These are phyloP conservation scores for Hyalella azteca DNA, from an alignment of 2,888 invertebrate genomes.

Conservation along the genomic window DNA sequence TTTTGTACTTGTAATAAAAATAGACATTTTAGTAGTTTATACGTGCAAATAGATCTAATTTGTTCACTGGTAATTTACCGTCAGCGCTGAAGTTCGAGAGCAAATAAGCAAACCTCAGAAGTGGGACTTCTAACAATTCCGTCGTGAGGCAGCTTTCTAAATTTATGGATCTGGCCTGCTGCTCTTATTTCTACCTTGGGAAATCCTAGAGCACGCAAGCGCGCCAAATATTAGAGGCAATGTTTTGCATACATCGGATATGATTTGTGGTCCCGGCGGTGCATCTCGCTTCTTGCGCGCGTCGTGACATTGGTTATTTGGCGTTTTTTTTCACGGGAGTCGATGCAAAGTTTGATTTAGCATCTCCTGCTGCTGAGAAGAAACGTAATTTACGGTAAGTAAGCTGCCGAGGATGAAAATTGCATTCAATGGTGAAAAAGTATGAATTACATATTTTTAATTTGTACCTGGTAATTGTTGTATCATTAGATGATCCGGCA, in stretches of 20 bases:
- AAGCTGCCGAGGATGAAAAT: too few relatives aligned
- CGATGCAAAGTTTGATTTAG: too few relatives aligned
- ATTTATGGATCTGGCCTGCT: conserved; percentile 3
- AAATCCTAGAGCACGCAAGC: not conserved
- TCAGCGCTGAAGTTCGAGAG: not conserved
- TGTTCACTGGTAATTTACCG: not conserved
- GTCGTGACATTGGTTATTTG: too few relatives aligned
- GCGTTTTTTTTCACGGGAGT: too few relatives aligned
- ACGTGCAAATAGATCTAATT: not conserved
- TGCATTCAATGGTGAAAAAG: too few relatives aligned
- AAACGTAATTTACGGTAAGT: too few relatives aligned
- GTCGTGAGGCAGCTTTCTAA: conserved; percentile 6
- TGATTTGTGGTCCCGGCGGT: not conserved
- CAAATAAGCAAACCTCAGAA: not conserved
- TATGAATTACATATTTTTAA: too few relatives aligned
- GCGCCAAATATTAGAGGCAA: not conserved
- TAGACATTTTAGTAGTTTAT: not conserved
- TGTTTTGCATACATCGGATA: not conserved
- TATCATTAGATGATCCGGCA: too few relatives aligned
- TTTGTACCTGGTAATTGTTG: too few relatives aligned
- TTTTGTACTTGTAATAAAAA: not conserved
- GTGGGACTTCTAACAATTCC: not conserved
- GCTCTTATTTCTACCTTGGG: conserved; percentile 21
- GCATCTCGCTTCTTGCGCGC: not conserved
- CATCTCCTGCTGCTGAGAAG: too few relatives aligned